Conservation (phyloP, 2,113 vertebrate species). For the Gallinago paraguaiae region DNA sequence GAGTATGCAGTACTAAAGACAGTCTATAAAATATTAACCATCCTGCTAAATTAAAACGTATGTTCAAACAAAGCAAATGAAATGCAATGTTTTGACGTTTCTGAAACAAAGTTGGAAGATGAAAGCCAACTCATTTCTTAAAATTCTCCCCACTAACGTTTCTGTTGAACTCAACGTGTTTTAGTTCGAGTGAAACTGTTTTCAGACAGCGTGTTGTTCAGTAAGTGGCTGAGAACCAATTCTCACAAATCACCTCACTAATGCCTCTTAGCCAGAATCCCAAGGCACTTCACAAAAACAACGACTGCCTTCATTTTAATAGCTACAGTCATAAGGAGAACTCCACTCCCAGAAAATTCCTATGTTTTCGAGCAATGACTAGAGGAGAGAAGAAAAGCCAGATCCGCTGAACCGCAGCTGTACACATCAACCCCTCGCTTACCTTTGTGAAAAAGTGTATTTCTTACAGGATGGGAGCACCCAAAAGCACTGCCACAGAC, state of each 20-base stretch:
- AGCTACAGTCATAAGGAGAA: not conserved
- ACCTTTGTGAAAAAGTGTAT: not conserved
- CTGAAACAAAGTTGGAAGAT: not conserved
- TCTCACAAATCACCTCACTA: not conserved
- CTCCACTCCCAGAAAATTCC: not conserved
- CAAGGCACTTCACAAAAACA: not conserved
- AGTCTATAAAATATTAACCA: not conserved
- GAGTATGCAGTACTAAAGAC: not conserved
- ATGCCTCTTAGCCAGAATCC: not conserved
- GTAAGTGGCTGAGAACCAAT: not conserved
- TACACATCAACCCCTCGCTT: not conserved
- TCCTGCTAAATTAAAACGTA: not conserved
- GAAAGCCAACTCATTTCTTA: not conserved
- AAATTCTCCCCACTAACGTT: not conserved
- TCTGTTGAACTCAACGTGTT: not conserved
- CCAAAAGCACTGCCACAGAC: not conserved
- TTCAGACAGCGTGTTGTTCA: not conserved
- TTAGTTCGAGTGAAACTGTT: not conserved
- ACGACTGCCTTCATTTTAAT: not conserved
- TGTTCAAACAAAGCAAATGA: not conserved
- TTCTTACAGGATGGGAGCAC: not conserved
- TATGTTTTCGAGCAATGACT: accelerated
- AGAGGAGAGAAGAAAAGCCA: not conserved
- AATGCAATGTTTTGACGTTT: not conserved
- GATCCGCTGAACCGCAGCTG: not conserved